phyloP scores from a whole-genome alignment of 2,797 vertebrate species.

The Serranus cabrilla region DNA sequence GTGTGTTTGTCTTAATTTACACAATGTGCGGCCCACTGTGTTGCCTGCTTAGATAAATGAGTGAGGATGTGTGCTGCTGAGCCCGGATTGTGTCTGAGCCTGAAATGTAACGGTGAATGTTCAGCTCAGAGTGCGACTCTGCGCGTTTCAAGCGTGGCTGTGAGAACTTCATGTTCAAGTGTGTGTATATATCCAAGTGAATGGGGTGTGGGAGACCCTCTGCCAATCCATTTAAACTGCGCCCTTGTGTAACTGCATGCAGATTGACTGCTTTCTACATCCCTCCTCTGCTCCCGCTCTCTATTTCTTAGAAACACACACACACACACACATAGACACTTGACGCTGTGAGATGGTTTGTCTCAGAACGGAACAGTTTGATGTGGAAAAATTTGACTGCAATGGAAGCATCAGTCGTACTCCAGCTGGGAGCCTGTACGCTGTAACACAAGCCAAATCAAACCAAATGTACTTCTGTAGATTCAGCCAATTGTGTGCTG shows the following conservation, averaged over 20 bases:
- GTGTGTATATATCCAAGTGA: conserved; percentile 49
- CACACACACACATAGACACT: conserved; percentile 33
- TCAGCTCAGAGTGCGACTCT: conserved; percentile 52
- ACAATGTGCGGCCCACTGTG: conserved; percentile 31
- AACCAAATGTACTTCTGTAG: conserved; percentile 52
- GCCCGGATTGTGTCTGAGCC: conserved; percentile 43
- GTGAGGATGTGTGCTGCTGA: conserved; percentile 34
- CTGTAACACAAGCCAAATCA: conserved; percentile 63
- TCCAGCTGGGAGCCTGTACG: conserved; percentile 65
- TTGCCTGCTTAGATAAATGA: conserved; percentile 48
- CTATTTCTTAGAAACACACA: conserved; percentile 41
- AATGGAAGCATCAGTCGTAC: conserved; percentile 50
- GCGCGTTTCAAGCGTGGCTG: conserved; percentile 49
- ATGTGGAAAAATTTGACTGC: conserved; percentile 62
- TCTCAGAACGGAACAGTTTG: conserved; percentile 61
- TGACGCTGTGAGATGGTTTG: conserved; percentile 44
- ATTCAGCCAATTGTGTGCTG: conserved; percentile 51
- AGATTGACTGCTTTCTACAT: conserved; percentile 58
- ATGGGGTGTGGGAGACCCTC: conserved; percentile 52
- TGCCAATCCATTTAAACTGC: conserved; percentile 76
- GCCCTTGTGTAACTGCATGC: conserved; percentile 66
- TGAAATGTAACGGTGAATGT: conserved; percentile 58
- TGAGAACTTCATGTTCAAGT: conserved; percentile 62
- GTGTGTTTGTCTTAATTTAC: conserved; percentile 36
- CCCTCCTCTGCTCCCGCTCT: conserved; percentile 30